phyloP scores from a whole-genome alignment of 2,888 invertebrate species.

The Cataglyphis cursor region DNA sequence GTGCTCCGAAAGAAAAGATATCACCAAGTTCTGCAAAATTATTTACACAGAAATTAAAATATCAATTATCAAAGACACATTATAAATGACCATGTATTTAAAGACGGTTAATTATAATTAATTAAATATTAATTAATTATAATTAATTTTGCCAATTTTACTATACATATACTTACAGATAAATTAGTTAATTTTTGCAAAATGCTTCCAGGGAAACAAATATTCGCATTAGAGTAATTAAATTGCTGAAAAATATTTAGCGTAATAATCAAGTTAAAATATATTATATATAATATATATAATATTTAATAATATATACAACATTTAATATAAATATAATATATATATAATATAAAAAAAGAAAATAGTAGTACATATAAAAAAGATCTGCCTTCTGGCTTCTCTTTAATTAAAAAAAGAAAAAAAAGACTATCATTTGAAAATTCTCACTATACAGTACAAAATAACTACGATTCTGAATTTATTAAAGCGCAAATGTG shows the following conservation, averaged over 20 bases:
- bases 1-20: conserved; percentile 52
- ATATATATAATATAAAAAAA: not conserved
- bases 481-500: conserved; percentile 37
- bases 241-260: not conserved
- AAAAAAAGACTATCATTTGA: not conserved
- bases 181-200: not conserved
- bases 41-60: conserved; percentile 1
- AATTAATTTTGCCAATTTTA: not conserved
- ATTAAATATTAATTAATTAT: not conserved
- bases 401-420: not conserved
- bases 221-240: not conserved
- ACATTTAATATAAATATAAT: not conserved
- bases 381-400: not conserved
- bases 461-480: not conserved
- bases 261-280: not conserved
- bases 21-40: not conserved
- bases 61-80: conserved; percentile 1
- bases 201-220: not conserved
- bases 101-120: not conserved
- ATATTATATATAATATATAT: not conserved
- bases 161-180: not conserved
- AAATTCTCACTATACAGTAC: not conserved
- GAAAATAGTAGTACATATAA: not conserved
- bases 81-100: not conserved
- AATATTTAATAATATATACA: not conserved